Evolutionary conservation across 2,888 invertebrate species (phyloP).

Genomic region (Drosophila mulleri): DNA sequence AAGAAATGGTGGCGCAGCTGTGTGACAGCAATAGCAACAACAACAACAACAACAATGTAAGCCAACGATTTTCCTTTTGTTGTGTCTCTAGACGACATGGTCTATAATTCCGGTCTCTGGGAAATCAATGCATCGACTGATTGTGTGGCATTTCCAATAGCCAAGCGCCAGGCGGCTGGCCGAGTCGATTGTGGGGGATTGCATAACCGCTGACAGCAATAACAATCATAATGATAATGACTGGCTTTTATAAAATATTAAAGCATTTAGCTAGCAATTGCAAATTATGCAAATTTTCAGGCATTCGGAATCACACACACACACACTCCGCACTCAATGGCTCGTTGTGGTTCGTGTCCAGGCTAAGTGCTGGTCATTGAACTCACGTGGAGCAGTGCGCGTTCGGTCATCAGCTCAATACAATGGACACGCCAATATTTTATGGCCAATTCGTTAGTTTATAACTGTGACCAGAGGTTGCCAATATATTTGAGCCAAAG

Average conservation of each 20-base stretch:
- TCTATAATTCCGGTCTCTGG: conserved; percentile 34
- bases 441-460: conserved; percentile 35
- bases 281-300: conserved; percentile 64
- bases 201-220: conserved; percentile 63
- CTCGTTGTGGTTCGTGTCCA: conserved; percentile 26
- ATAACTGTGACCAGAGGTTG: conserved; percentile 43
- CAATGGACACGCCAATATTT: conserved; percentile 64
- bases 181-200: conserved; percentile 30
- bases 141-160: conserved; percentile 63
- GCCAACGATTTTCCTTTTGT: conserved; percentile 42
- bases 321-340: conserved; percentile 3
- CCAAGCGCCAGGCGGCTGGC: conserved; percentile 41
- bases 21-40: conserved; percentile 41
- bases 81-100: conserved; percentile 15
- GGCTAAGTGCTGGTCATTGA: conserved; percentile 64
- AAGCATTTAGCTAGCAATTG: conserved; percentile 55
- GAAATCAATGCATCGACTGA: conserved; percentile 60
- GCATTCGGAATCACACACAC: conserved; percentile 5
- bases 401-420: conserved; percentile 27
- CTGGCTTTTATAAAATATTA: conserved; percentile 49
- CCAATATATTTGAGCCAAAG: conserved; percentile 3
- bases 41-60: conserved; percentile 4
- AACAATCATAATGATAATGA: conserved; percentile 37
- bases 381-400: conserved; percentile 22
- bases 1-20: conserved; percentile 57